These are phyloP conservation scores for Amiota communis DNA, from an alignment of 2,888 invertebrate species.

Conservation along the genomic window DNA sequence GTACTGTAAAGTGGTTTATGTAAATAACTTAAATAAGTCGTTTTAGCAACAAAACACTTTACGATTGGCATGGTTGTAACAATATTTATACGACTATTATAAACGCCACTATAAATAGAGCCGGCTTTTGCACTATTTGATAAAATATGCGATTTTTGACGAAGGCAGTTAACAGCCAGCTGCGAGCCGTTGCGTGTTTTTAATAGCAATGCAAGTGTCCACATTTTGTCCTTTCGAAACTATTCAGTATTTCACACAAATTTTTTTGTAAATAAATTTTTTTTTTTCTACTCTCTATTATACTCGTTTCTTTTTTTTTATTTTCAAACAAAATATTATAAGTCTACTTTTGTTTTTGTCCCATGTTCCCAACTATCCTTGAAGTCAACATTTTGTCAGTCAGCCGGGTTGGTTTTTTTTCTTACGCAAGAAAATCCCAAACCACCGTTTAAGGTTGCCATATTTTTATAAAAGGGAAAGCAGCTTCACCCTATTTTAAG, in stretches of 20 bases:
- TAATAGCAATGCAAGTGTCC: background rate
- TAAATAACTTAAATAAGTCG: background rate
- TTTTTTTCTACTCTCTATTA: too few species aligned
- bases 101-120: background rate
- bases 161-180: background rate
- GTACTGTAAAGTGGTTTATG: background rate
- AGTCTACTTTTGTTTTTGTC: background rate
- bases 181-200: conserved; percentile 6
- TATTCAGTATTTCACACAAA: too few species aligned
- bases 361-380: background rate
- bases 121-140: background rate
- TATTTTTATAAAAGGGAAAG: too few species aligned
- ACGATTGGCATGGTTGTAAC: background rate
- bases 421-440: too few species aligned
- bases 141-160: conserved; percentile 11
- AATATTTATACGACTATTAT: background rate
- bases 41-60: background rate
- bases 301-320: background rate
- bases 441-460: too few species aligned
- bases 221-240: background rate
- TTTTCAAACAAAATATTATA: background rate
- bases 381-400: background rate
- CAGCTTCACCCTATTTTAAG: too few species aligned
- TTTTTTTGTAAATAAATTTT: background rate
- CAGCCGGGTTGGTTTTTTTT: background rate